Base-by-base conservation (phyloP, 2,888 invertebrate species). In the Pterobdella sp. region DNA sequence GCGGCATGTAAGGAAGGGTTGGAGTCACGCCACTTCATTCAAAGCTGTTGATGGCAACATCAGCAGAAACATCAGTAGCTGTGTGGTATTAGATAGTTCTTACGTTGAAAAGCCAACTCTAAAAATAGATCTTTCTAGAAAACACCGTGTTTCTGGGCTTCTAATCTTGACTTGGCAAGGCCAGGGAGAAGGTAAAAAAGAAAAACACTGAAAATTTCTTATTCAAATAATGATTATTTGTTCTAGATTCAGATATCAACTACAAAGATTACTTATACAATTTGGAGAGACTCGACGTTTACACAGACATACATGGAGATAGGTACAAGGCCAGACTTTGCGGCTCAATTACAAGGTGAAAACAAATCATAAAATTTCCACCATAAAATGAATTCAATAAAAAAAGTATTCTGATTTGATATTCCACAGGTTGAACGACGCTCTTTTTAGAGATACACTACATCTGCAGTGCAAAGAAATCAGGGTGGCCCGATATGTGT, bases 71-170 rank as follows among this genome's bases (percentile, higher is more conserved):
- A 80, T 86, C 4, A 82, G 84, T 35, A 74, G 73, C 72, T 86
- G 86, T 76, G 85, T 86, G 56, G 84, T 86, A 49, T 80, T 86
- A 68, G 86, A 86, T 79, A 86, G 86, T 79, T 83, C 85, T 76
- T 85, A 85, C 78, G 85, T 85, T 22, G 85, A 86, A 72, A 82
- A 83, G 69, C 86, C 86, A 0, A 82, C 85, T 66, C 85, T 85
- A 84, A 86, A 85, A 79, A 85, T 86, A 14, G 86, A 86, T 77
- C 79, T 86, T 52, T 85, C 85, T 7, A 79, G 80, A 68, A 82
- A 81, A 75, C 78, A 78, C 69, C 79, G 80, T 22, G 82, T 86
- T 34, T 80, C 83, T 22, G 86, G 86, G 14, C 18, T 71, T 31
- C n/a, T 71, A 26, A 63, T 71, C 36, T 60, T 71, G 1, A 71